Evolutionary conservation across 1,140 invertebrate genomes (phyloP), one percentile per base, ranked within the genome.

Genomic region (Ceratina australensis): DNA sequence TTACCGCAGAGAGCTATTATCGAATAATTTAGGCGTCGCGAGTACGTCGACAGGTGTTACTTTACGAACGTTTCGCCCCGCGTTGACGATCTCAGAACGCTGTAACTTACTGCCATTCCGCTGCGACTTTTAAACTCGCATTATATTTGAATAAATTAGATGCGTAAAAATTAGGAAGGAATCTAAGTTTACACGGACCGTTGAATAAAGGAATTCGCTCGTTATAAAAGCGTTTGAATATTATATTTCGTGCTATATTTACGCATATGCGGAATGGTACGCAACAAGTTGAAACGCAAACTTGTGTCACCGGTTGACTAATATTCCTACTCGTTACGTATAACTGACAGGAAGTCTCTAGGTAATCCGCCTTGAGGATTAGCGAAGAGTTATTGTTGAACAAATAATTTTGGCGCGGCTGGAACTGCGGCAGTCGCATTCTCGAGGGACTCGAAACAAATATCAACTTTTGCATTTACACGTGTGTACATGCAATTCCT

Each of bases 21-120:
- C 64, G 60, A 78, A 84, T 84, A 83, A 71, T 65, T 80, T 81
- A 76, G 73, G 59, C 60, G 54, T 66, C 63, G 57, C n/a, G 20
- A 26, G 47, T 65, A 79, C 56, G 60, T 47, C 20, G 68, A 78
- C 69, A 59, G 61, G 56, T 57, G 66, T 66, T 71, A 54, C 61
- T 67, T 56, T 24, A 52, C 60, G 28, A 15, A 7, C 10, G 12
- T 5, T 56, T 42, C 33, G 33, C 33, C 33, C 10, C 33, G 7
- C 69, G 42, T 72, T 33, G 42, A 57, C 68, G 57, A 71, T 71
- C 18, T 26, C 67, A 69, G 54, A 10, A 71, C n/a, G 28, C 56
- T 2, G 18, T 13, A 50, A 73, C 64, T 73, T 73, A 63, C 56
- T 33, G 26, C 59, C 7, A 52, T 49, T 50, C 18, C 20, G 7